Evolutionary conservation across 2,113 vertebrate species (phyloP).

Genomic region (Salvator merianae): DNA sequence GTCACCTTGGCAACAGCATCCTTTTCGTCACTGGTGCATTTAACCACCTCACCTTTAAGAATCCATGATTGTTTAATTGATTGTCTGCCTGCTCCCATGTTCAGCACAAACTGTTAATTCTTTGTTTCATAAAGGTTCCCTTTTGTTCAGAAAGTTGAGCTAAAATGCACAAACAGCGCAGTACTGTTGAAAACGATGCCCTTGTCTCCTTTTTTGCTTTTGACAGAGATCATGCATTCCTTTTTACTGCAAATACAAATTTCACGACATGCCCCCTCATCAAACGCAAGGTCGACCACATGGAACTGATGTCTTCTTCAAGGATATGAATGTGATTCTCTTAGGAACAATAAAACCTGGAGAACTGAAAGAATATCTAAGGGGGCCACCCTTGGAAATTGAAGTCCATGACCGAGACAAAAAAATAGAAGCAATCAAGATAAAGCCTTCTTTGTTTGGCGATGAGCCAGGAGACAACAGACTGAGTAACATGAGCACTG

Average conservation of each 20-base stretch:
- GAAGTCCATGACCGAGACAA: constrained; percentile 86
- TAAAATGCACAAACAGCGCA: not conserved
- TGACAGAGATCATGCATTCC: constrained; percentile 69
- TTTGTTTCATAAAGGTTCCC: too few species aligned
- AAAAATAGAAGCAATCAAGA: constrained; percentile 49
- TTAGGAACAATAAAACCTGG: constrained; percentile 70
- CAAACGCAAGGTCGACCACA: constrained; percentile 73
- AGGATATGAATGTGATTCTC: constrained; percentile 82
- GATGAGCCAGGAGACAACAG: constrained; percentile 59
- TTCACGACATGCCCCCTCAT: constrained; percentile 71
- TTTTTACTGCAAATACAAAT: constrained; percentile 85
- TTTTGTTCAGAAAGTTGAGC: too few species aligned
- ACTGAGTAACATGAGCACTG: constrained; percentile 44
- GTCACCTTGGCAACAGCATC: too few species aligned
- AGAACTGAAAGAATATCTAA: constrained; percentile 75
- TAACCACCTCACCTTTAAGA: too few species aligned
- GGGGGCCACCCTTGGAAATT: constrained; percentile 79
- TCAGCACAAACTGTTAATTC: too few species aligned
- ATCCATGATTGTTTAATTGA: too few species aligned
- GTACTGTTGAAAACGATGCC: not conserved
- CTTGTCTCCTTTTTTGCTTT: not conserved
- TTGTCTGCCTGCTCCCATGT: too few species aligned
- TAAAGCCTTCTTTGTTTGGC: constrained; percentile 60
- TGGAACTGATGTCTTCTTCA: constrained; percentile 73
- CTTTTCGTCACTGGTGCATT: too few species aligned